phyloP scores from a whole-genome alignment of 2,797 vertebrate genomes.

The Etheostoma nigrum region DNA sequence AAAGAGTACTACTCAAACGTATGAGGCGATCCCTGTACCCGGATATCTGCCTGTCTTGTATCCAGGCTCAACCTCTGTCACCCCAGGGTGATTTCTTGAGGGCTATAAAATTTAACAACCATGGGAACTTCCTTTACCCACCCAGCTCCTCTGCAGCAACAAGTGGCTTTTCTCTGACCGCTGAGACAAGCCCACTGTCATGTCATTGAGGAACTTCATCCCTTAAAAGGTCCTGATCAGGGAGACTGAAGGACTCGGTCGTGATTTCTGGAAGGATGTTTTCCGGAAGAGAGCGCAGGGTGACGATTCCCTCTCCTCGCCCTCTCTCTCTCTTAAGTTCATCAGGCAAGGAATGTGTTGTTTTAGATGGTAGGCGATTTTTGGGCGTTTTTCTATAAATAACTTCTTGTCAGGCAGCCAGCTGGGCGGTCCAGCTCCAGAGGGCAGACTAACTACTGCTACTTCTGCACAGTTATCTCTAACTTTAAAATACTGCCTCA shows the following conservation, averaged over 20 bases:
- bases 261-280: conserved; percentile 48
- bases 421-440: conserved; percentile 37
- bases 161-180: conserved; percentile 39
- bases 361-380: conserved; percentile 48
- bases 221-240: conserved; percentile 62
- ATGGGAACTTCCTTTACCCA: conserved; percentile 68
- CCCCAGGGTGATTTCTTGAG: conserved; percentile 40
- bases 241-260: conserved; percentile 26
- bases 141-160: conserved; percentile 27
- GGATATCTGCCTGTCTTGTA: conserved; percentile 40
- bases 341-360: conserved; percentile 61
- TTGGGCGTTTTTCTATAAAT: conserved; percentile 70
- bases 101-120: conserved; percentile 68
- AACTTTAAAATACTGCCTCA: background rate
- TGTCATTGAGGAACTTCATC: conserved; percentile 11
- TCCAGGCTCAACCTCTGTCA: conserved; percentile 36
- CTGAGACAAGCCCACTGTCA: conserved; percentile 41
- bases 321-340: conserved; percentile 41
- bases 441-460: background rate
- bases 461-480: background rate
- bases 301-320: conserved; percentile 5
- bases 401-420: conserved; percentile 58
- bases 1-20: conserved; percentile 25
- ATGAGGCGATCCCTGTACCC: conserved; percentile 16
- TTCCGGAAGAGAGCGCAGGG: conserved; percentile 51